Percentiles rank a stretch among this genome's conserved stretches.
phyloP scores from a whole-genome alignment of 2,888 invertebrate genomes.

The Mesorhabditis spiculigera region DNA sequence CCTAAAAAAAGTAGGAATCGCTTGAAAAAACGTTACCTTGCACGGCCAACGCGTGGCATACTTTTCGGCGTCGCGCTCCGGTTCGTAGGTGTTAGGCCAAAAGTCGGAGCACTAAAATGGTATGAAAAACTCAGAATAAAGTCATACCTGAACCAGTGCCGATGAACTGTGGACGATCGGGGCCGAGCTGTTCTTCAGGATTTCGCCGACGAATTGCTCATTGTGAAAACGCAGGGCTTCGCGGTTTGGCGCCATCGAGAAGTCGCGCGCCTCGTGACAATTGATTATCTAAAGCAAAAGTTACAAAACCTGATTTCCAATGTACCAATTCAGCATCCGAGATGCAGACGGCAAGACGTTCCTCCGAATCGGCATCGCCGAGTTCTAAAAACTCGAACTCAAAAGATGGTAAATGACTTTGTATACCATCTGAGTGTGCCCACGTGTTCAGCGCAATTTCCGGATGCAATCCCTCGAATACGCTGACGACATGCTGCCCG shows the following conservation, averaged over 20 bases:
- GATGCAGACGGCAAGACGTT: neutral
- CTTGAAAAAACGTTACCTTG: conserved; percentile 8
- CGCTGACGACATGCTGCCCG: neutral
- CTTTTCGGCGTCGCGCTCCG: conserved; percentile 29
- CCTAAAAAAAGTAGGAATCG: conserved; percentile 16
- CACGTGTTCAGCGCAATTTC: neutral
- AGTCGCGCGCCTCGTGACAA: conserved; percentile 43
- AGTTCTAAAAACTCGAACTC: neutral
- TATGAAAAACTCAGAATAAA: conserved; percentile 32
- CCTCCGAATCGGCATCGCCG: neutral
- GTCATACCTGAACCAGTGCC: neutral
- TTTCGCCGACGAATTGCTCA: conserved; percentile 31
- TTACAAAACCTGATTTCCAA: neutral
- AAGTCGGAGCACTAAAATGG: conserved; percentile 45
- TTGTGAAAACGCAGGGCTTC: conserved; percentile 33
- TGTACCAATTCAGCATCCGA: neutral
- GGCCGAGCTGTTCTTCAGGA: neutral
- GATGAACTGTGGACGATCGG: conserved; percentile 1
- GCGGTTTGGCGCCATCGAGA: conserved; percentile 34
- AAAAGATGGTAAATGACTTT: neutral
- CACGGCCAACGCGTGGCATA: conserved; percentile 33
- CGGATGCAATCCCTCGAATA: neutral
- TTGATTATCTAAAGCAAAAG: conserved; percentile 35
- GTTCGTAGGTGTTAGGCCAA: conserved; percentile 48
- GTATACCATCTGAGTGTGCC: neutral